These are phyloP conservation scores for Chaenocephalus aceratus DNA, from an alignment of 2,113 vertebrate species.

Conservation along the genomic window DNA sequence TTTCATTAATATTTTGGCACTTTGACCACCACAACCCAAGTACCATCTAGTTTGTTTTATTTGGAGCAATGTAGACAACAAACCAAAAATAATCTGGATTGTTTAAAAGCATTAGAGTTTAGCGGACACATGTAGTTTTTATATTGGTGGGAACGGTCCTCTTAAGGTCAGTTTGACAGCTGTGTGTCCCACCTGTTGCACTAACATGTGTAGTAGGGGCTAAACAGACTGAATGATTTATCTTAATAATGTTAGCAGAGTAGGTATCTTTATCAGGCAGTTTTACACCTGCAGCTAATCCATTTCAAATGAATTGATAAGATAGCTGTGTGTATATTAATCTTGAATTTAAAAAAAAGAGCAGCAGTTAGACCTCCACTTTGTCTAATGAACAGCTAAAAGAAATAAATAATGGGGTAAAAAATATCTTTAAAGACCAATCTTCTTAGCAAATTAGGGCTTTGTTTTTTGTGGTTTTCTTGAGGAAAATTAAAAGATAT, in stretches of 20 bases:
- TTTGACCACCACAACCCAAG: too few species aligned
- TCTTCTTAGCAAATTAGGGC: not conserved
- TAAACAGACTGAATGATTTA: constrained; percentile 32
- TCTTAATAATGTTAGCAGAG: constrained; percentile 29
- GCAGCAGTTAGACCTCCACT: not conserved
- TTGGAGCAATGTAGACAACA: too few species aligned
- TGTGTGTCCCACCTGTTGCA: not conserved
- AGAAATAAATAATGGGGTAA: not conserved
- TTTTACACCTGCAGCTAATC: constrained; percentile 10
- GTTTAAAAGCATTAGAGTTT: too few species aligned
- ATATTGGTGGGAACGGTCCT: too few species aligned
- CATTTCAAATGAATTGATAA: constrained; percentile 40
- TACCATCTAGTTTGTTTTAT: too few species aligned
- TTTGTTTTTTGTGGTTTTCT: not conserved
- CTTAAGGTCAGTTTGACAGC: not conserved
- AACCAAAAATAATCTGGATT: too few species aligned
- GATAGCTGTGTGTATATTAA: constrained; percentile 14
- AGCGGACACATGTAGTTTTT: too few species aligned
- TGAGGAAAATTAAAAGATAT: not conserved
- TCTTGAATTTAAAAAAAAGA: not conserved
- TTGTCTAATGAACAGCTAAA: not conserved
- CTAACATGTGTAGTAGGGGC: not conserved
- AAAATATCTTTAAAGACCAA: not conserved
- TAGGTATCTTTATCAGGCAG: constrained; percentile 37
- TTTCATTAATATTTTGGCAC: too few species aligned